Evolutionary conservation across 2,888 invertebrate genomes (phyloP), one percentile per base, ranked within the genome.

Genomic region (Hydriomena furcata): DNA sequence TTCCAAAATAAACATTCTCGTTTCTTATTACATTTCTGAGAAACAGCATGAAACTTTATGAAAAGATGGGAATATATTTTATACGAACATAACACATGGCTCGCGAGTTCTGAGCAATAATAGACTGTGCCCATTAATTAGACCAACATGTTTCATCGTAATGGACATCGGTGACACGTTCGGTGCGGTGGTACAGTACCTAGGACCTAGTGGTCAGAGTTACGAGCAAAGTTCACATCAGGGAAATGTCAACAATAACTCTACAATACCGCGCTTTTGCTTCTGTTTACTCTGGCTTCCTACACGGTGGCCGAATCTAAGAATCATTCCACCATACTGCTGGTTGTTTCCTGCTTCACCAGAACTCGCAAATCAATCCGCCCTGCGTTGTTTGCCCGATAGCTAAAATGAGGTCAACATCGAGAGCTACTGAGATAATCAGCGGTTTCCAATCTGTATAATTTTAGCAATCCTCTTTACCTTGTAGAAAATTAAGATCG

Each of bases 51-150:
- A 20, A 38, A 13, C 24, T n/a, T 35, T 47, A 52, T 52, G 54
- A 57, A 55, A 52, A 47, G 37, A 57, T 53, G 24, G 35, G 21
- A 20, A 52, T 43, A 45, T n/a, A n/a, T n/a, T n/a, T n/a, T n/a
- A n/a, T 38, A 45, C 47, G 48, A 58, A 58, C 35, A 35, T 25
- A 55, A 59, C 53, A 66, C 64, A 46, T 63, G 58, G 30, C 57
- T 73, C 74, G 72, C 73, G 73, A 71, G 65, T 66, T 66, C 68
- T 73, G 69, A 65, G 65, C 75, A 75, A 76, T 81, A 82, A 83
- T 82, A 80, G 78, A 78, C 76, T 69, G 67, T 70, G 78, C 75
- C 77, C 80, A 84, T 85, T 86, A 86, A 87, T 87, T 84, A 85
- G 78, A 77, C 71, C 75, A 78, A 75, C 80, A 79, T 82, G 83